Base-by-base conservation (phyloP, 64 coral and sea anemone species). In the Acropora tenuis region DNA sequence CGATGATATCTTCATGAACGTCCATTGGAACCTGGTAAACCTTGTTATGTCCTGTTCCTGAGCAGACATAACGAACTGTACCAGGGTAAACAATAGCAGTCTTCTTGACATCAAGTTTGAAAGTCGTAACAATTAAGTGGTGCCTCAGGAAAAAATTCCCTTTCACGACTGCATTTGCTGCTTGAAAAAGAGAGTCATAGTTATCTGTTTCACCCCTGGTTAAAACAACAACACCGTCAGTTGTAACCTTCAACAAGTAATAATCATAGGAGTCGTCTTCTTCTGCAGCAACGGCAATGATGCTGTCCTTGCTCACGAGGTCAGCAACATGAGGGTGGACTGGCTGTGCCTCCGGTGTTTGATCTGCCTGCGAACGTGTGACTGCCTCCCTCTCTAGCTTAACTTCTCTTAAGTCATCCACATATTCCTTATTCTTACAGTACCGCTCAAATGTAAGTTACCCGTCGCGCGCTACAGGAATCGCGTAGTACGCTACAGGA, bases 211-310 rank as follows among this genome's bases (percentile, higher is more conserved):
- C 79, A 60, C 61, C 53, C 6, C 6, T 5, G 16, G 8, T 61
- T 16, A 63, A 41, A 43, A 44, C 30, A 60, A 82, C 79, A 82
- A 16, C 6, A 5, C 79, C 52, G 5, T 82, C 79, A 82, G 1
- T 82, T 3, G 30, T 82, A 60, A 82, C 79, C 11, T 63, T 82
- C 53, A 82, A 5, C 55, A 63, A 5, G 55, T 82, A 82, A 61
- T 82, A 82, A 43, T 82, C 79, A 45, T 82, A 82, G 15, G 79
- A 82, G 2, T 82, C 57, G 13, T 63, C 79, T 61, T 82, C 78
- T n/a, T 80, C 20, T 43, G 90, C 90, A 5, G 90, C 90, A 77
- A 84, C 76, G 74, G 90, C 80, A 91, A 91, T 75, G 74, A 77
- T 73, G 67, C 90, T 91, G 80, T 77, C 80, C 41, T 91, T 91